Conservation (phyloP, 2,113 vertebrate species). For the Dasypus novemcinctus region DNA sequence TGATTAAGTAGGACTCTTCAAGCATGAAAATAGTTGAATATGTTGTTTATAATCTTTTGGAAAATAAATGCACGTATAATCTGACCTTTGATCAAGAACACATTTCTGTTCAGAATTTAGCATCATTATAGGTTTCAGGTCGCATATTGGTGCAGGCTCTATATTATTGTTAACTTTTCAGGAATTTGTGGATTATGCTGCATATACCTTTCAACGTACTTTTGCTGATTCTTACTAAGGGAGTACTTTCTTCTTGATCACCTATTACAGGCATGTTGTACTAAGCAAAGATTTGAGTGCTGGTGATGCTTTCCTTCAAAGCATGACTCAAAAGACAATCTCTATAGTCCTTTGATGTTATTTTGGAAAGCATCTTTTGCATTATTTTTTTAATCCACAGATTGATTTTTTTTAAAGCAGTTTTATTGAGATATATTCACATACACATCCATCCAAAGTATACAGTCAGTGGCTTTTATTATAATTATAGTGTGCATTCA, state of each 20-base stretch:
- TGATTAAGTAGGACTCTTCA: background rate
- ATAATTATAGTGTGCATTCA: no score
- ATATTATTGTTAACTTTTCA: background rate
- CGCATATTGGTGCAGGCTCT: background rate
- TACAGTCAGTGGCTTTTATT: no score
- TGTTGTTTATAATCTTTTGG: background rate
- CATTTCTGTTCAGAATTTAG: background rate
- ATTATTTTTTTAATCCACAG: background rate
- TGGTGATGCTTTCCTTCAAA: background rate
- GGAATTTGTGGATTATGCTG: background rate
- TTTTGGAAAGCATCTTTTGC: constrained; percentile 2
- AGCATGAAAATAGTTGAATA: background rate
- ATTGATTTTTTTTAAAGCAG: background rate
- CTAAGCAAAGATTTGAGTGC: background rate
- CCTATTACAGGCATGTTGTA: background rate
- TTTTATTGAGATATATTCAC: no score
- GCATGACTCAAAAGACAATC: background rate
- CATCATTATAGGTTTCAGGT: background rate
- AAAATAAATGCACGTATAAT: background rate
- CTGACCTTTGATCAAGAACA: background rate
- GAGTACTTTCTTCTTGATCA: background rate
- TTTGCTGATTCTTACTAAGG: background rate
- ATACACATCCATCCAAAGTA: no score
- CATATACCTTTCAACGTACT: background rate
- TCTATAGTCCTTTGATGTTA: background rate